These are phyloP conservation scores for Ellobius talpinus DNA, from an alignment of 2,113 vertebrate genomes.

Conservation along the genomic window DNA sequence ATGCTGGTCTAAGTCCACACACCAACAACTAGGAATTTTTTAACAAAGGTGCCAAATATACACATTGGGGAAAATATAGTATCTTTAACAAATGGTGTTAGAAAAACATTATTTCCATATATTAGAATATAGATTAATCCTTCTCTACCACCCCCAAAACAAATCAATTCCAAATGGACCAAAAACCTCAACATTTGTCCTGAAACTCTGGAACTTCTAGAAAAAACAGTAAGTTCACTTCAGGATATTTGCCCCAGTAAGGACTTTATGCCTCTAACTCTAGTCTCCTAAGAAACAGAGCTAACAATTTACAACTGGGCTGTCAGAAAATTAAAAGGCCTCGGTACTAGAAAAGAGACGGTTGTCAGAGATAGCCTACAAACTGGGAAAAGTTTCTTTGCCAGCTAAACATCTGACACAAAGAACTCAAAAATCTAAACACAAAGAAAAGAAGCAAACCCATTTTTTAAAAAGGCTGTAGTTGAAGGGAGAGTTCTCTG, in stretches of 20 bases:
- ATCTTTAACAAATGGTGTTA: not conserved
- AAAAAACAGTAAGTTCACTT: not conserved
- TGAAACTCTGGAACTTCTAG: not conserved
- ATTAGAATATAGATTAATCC: not conserved
- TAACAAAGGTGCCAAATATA: not conserved
- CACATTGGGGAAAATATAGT: not conserved
- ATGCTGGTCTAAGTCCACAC: not conserved
- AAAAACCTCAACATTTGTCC: not conserved
- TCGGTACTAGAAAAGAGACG: not conserved
- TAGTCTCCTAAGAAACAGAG: not conserved
- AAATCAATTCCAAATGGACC: not conserved
- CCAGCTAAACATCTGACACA: not conserved
- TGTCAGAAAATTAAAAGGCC: not conserved
- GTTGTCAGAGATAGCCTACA: not conserved
- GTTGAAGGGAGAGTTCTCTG: not conserved
- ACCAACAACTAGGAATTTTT: not conserved
- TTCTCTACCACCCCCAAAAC: not conserved
- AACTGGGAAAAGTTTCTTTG: not conserved
- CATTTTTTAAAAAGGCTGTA: not conserved
- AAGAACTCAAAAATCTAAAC: not conserved
- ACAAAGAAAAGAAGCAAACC: not conserved
- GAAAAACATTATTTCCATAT: not conserved
- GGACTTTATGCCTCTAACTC: not conserved
- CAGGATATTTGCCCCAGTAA: not conserved
- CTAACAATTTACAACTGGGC: not conserved